These are phyloP conservation scores for Cryptotermes secundus DNA, from an alignment of 1,140 invertebrate genomes.

Conservation along the genomic window DNA sequence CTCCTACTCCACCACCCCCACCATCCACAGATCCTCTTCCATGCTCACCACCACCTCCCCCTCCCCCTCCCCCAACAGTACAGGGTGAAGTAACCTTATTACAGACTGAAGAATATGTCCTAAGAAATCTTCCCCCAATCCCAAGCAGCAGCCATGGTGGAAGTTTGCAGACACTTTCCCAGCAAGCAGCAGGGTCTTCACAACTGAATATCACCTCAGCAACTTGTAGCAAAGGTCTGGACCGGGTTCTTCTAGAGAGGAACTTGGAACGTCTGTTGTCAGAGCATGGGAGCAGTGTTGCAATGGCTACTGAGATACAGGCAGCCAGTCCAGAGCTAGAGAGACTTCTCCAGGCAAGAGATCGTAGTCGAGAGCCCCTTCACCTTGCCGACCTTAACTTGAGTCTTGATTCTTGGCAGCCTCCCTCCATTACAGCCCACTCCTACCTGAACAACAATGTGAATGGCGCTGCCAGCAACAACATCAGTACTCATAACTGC, in stretches of 20 bases:
- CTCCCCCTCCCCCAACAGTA: slow-evolving; percentile 46
- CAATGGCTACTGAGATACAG: slow-evolving; percentile 32
- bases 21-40: slow-evolving; percentile 44
- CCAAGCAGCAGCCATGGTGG: background rate
- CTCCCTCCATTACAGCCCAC: slow-evolving; percentile 39
- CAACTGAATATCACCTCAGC: background rate
- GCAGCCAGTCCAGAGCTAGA: slow-evolving; percentile 44
- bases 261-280: slow-evolving; percentile 57
- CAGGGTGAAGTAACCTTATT: slow-evolving; percentile 39
- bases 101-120: slow-evolving; percentile 34
- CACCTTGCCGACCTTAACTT: slow-evolving; percentile 53
- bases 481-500: no score
- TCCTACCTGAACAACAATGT: no score
- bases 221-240: slow-evolving; percentile 49
- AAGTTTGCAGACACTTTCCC: background rate
- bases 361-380: slow-evolving; percentile 58
- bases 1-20: slow-evolving; percentile 42
- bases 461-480: slow-evolving; percentile 38
- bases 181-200: background rate
- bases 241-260: slow-evolving; percentile 59
- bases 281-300: slow-evolving; percentile 47
- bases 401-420: slow-evolving; percentile 51
- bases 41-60: slow-evolving; percentile 32
- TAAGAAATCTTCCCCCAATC: background rate
- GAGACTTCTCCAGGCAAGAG: slow-evolving; percentile 57